A percentile compares a stretch with the other conserved stretches of the same genome.
phyloP scores from a whole-genome alignment of 2,888 invertebrate genomes.

The Amblyteles armatorius region DNA sequence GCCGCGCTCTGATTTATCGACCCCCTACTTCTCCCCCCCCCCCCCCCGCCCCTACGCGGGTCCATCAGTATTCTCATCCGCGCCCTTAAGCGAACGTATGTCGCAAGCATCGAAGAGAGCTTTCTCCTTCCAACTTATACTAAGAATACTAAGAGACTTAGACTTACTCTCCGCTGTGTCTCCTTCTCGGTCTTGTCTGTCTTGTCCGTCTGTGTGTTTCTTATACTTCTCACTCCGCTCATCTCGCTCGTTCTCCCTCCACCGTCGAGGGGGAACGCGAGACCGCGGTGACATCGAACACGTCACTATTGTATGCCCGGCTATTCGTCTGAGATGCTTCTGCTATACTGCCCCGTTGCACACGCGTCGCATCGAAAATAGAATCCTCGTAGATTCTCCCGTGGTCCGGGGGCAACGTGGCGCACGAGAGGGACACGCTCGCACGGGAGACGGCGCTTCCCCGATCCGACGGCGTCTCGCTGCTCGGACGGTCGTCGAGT shows the following conservation, averaged over 20 bases:
- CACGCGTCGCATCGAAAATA: slow-evolving; percentile 69
- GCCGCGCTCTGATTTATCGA: slow-evolving; percentile 77
- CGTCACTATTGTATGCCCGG: slow-evolving; percentile 73
- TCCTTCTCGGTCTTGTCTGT: slow-evolving; percentile 19
- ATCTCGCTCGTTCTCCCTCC: slow-evolving; percentile 29
- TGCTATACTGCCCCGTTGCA: slow-evolving; percentile 54
- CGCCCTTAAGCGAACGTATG: slow-evolving; percentile 52
- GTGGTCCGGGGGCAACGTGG: slow-evolving; percentile 68
- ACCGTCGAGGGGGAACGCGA: slow-evolving; percentile 37
- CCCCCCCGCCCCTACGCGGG: slow-evolving; percentile 57
- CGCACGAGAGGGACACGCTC: slow-evolving; percentile 38
- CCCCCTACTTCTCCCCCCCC: slow-evolving; percentile 68
- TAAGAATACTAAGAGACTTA: slow-evolving; percentile 8
- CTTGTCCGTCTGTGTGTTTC: slow-evolving; percentile 11
- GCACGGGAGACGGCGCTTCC: slow-evolving; percentile 52
- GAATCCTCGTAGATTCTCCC: slow-evolving; percentile 69
- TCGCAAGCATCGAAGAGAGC: slow-evolving; percentile 25
- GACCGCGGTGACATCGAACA: slow-evolving; percentile 71
- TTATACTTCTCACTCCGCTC: slow-evolving; percentile 33
- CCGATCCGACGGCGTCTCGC: slow-evolving; percentile 56
- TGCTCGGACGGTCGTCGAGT: slow-evolving; percentile 17
- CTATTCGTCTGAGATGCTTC: slow-evolving; percentile 73
- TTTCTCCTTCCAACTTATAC: slow-evolving; percentile 26
- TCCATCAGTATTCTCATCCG: slow-evolving; percentile 46
- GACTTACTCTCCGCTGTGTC: slow-evolving; percentile 33